A percentile compares a stretch with the other conserved stretches of the same genome.
phyloP scores from a whole-genome alignment of 2,888 invertebrate species.

The Alcis repandata region DNA sequence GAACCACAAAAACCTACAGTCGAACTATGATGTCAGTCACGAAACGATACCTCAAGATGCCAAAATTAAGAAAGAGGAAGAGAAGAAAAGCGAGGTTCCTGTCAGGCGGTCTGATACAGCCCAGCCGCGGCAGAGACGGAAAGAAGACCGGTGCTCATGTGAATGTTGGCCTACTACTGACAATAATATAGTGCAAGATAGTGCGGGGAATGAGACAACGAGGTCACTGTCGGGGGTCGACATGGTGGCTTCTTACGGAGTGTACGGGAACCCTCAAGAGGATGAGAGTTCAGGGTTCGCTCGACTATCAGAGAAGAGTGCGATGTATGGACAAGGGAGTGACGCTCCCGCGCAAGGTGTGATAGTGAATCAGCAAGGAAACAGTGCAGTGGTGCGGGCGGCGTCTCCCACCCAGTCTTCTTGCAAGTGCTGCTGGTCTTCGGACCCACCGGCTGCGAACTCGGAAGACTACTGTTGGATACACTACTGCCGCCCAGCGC shows the following conservation, averaged over 20 bases:
- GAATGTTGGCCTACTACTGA: conserved; percentile 85
- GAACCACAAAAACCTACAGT: conserved; percentile 81
- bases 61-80: conserved; percentile 83
- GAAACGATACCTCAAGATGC: conserved; percentile 78
- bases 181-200: conserved; percentile 74
- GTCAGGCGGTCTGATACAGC: conserved; percentile 72
- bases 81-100: conserved; percentile 77
- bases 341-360: conserved; percentile 83
- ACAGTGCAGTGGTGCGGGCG: conserved; percentile 79
- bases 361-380: conserved; percentile 84
- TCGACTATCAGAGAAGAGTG: conserved; percentile 75
- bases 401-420: conserved; percentile 60
- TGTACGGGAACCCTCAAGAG: conserved; percentile 82
- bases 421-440: conserved; percentile 78
- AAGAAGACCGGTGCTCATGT: conserved; percentile 83
- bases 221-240: conserved; percentile 82
- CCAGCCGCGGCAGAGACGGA: conserved; percentile 75
- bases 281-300: conserved; percentile 83
- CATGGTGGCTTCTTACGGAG: conserved; percentile 85
- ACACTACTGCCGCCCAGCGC: conserved; percentile 84
- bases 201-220: conserved; percentile 73
- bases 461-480: conserved; percentile 85
- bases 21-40: conserved; percentile 71
- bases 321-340: conserved; percentile 75
- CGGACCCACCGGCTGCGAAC: conserved; percentile 72